A percentile compares a stretch with the other conserved stretches of the same genome.
phyloP scores from a whole-genome alignment of 2,113 vertebrate genomes.

The Spheniscus mendiculus region DNA sequence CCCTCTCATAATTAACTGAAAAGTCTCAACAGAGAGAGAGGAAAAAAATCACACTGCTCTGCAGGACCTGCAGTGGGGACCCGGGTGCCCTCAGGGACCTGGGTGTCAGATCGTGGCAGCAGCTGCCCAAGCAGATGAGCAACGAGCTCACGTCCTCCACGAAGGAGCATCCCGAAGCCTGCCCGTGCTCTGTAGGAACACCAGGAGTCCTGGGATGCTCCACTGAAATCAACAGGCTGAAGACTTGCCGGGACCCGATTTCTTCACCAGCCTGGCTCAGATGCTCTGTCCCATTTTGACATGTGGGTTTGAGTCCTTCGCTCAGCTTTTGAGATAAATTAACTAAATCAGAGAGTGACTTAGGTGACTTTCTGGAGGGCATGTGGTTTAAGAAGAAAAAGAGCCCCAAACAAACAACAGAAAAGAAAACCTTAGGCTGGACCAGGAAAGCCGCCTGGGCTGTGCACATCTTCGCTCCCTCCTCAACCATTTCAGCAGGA shows the following conservation, averaged over 20 bases:
- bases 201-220: background rate
- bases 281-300: background rate
- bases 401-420: background rate
- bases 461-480: background rate
- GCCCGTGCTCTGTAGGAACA: background rate
- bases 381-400: background rate
- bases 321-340: background rate
- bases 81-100: background rate
- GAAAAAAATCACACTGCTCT: background rate
- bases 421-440: background rate
- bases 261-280: background rate
- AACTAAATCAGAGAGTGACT: background rate
- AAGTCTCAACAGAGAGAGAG: background rate
- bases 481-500: fast-evolving
- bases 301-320: background rate
- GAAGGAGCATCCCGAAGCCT: background rate
- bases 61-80: background rate
- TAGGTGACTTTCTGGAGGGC: background rate
- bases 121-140: background rate
- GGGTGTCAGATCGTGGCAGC: background rate
- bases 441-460: background rate
- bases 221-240: background rate
- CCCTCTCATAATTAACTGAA: background rate
- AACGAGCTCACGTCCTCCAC: background rate
- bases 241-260: background rate